These are phyloP conservation scores for Nyctibius grandis DNA, from an alignment of 2,797 vertebrate genomes.

Conservation along the genomic window DNA sequence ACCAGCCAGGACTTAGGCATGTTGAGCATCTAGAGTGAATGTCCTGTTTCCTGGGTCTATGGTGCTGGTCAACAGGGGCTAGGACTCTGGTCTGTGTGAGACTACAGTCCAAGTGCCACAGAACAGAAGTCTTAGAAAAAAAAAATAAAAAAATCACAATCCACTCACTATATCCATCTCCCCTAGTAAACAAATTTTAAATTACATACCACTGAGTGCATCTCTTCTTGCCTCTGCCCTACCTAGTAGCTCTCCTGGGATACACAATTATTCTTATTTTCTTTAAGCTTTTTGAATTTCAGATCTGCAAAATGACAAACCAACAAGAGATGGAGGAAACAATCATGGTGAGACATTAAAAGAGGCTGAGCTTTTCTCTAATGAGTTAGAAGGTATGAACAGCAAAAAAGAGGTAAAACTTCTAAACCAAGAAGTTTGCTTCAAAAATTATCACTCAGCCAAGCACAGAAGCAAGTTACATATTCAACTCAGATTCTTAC, in stretches of 20 bases:
- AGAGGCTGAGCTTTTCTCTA: neutral
- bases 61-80: neutral
- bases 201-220: neutral
- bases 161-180: neutral
- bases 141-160: neutral
- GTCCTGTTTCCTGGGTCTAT: neutral
- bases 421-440: neutral
- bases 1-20: neutral
- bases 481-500: neutral
- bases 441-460: neutral
- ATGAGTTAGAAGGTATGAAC: neutral
- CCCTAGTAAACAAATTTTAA: neutral
- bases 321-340: neutral
- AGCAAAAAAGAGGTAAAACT: neutral
- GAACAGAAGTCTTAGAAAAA: neutral
- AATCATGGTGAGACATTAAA: neutral
- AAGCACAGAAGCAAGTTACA: neutral
- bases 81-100: neutral
- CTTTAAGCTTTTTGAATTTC: neutral
- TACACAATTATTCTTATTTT: neutral
- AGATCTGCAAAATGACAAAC: neutral
- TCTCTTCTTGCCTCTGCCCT: neutral
- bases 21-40: neutral
- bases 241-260: neutral
- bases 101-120: neutral